Conservation (phyloP, 1,140 invertebrate species). For the Agrypnia vestita region DNA sequence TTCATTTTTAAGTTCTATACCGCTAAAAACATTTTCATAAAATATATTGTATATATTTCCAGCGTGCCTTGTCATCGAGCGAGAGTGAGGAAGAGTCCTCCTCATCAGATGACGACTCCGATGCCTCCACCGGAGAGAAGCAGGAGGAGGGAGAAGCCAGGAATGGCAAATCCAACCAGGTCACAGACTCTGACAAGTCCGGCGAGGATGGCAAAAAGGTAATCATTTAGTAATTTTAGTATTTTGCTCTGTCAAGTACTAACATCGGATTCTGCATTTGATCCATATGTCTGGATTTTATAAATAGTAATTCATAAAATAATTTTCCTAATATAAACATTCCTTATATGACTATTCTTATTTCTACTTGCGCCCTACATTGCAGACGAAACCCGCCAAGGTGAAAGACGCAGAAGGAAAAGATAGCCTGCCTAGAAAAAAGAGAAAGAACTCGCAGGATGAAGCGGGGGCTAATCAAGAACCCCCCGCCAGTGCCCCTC, state of each 20-base stretch:
- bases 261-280: no score
- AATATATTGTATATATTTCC: no score
- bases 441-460: slow-evolving; percentile 56
- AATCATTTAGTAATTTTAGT: slow-evolving; percentile 17
- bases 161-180: slow-evolving; percentile 64
- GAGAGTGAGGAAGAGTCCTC: slow-evolving; percentile 70
- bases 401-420: slow-evolving; percentile 29
- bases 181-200: slow-evolving; percentile 66
- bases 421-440: slow-evolving; percentile 42
- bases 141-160: slow-evolving; percentile 51
- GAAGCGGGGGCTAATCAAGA: slow-evolving; percentile 47
- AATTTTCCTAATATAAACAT: no score
- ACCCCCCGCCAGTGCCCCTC: background rate
- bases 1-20: no score
- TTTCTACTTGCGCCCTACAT: background rate
- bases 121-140: slow-evolving; percentile 65
- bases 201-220: slow-evolving; percentile 70
- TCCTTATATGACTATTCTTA: no score
- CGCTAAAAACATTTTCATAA: no score
- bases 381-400: slow-evolving; percentile 45
- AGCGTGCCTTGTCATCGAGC: slow-evolving; percentile 70
- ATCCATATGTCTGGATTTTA: no score
- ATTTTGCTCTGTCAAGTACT: no score
- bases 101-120: slow-evolving; percentile 68
- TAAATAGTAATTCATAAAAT: no score